Evolutionary conservation across 2,113 vertebrate species (phyloP).

Genomic region (Festucalex cinctus): DNA sequence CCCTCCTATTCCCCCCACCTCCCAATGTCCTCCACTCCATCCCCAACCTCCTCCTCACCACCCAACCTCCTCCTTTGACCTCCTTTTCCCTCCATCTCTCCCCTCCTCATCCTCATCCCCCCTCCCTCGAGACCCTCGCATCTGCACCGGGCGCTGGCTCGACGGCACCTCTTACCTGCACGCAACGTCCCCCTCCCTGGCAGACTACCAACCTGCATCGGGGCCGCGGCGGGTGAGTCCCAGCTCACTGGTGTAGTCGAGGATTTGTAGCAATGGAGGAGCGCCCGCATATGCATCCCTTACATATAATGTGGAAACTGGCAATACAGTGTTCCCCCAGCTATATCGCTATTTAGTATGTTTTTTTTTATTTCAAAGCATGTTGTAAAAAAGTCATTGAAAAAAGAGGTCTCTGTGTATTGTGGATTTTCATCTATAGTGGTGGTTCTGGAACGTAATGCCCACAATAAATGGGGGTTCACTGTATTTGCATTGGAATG

Average conservation of each 20-base stretch:
- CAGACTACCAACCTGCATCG: slow-evolving; percentile 81
- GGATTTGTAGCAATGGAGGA: slow-evolving; percentile 64
- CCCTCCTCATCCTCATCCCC: background rate
- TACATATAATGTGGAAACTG: background rate
- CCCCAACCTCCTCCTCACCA: slow-evolving; percentile 6
- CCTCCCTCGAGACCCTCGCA: slow-evolving; percentile 56
- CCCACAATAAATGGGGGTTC: background rate
- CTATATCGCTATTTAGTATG: background rate
- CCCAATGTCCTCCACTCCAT: slow-evolving; percentile 2
- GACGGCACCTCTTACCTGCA: slow-evolving; percentile 75
- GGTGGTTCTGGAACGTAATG: background rate
- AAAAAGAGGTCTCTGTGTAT: background rate
- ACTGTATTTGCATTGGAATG: slow-evolving; percentile 2
- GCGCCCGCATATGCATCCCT: slow-evolving; percentile 14
- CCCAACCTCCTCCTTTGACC: slow-evolving; percentile 7
- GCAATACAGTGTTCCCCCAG: background rate
- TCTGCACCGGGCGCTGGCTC: slow-evolving; percentile 69
- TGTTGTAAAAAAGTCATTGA: background rate
- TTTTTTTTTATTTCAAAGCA: background rate
- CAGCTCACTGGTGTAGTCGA: slow-evolving; percentile 57
- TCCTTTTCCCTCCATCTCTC: slow-evolving; percentile 4
- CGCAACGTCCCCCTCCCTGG: slow-evolving; percentile 69
- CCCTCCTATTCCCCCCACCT: slow-evolving; percentile 36
- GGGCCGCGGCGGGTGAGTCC: slow-evolving; percentile 76
- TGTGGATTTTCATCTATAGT: background rate